phyloP scores from a whole-genome alignment of 2,113 vertebrate species.

The Craseonycteris thonglongyai region DNA sequence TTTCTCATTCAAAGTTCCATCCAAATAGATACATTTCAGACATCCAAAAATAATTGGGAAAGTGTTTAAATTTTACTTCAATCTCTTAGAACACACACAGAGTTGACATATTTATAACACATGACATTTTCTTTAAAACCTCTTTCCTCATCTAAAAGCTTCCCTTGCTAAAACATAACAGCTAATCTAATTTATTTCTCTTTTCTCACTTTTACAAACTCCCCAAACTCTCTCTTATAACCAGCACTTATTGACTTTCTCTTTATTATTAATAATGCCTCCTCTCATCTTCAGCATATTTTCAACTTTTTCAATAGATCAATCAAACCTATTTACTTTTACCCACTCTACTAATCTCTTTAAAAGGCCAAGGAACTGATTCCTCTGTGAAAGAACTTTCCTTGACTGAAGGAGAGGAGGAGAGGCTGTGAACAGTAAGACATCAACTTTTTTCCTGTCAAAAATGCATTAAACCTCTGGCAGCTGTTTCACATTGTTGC shows the following conservation, averaged over 20 bases:
- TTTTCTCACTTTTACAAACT: constrained; percentile 1
- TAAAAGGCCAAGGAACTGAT: not conserved
- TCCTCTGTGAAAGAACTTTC: constrained; percentile 29
- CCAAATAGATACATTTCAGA: not conserved
- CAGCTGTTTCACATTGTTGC: not conserved
- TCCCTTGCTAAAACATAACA: not conserved
- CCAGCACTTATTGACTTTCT: not conserved
- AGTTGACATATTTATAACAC: constrained; percentile 11
- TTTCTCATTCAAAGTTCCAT: not conserved
- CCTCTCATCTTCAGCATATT: not conserved
- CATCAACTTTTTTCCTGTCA: constrained; percentile 13
- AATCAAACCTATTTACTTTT: not conserved
- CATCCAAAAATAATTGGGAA: constrained; percentile 7
- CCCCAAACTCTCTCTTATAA: not conserved
- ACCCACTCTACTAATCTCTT: not conserved
- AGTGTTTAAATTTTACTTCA: not conserved
- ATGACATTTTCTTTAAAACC: not conserved
- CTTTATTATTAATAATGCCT: not conserved
- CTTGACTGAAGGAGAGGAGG: not conserved
- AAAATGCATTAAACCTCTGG: constrained; percentile 28
- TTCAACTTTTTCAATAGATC: constrained; percentile 5
- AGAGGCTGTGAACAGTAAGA: not conserved
- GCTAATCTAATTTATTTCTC: constrained; percentile 16
- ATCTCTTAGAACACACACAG: constrained; percentile 12
- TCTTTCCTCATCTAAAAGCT: not conserved